These are phyloP conservation scores for Polypterus bichir DNA, from an alignment of 2,113 vertebrate species.

Conservation along the genomic window DNA sequence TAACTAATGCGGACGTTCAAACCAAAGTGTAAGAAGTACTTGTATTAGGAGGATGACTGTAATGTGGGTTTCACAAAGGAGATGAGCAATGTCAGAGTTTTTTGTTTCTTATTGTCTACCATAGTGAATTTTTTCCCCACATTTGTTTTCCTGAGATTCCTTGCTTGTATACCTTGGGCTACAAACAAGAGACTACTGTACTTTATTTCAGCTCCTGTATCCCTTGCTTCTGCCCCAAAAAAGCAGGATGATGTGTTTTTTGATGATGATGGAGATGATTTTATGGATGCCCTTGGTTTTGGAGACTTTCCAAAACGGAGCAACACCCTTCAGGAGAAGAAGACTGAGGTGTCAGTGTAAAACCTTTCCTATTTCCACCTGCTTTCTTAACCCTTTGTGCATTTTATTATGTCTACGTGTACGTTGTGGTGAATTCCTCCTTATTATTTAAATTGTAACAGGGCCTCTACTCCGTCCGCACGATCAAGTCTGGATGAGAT, in stretches of 20 bases:
- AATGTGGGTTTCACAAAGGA: no score
- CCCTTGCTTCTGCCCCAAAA: conserved; percentile 10
- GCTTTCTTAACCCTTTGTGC: neutral
- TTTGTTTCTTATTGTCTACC: no score
- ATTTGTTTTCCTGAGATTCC: no score
- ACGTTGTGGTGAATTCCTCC: no score
- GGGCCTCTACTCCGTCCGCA: conserved; percentile 46
- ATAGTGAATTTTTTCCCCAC: no score
- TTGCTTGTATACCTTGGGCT: no score
- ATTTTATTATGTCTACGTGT: no score
- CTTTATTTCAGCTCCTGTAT: conserved; percentile 11
- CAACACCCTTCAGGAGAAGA: conserved; percentile 16
- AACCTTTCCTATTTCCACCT: neutral
- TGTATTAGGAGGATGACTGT: no score
- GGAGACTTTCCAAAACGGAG: conserved; percentile 36
- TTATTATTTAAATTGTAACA: conserved; percentile 11
- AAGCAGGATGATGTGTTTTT: conserved; percentile 46
- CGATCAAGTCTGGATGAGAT: conserved; percentile 68
- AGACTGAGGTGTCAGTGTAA: conserved; percentile 30
- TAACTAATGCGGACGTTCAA: no score
- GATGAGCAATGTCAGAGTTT: no score
- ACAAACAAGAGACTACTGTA: no score
- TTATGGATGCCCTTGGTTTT: conserved; percentile 66
- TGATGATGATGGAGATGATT: conserved; percentile 59
- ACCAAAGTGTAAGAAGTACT: no score